Evolutionary conservation across 2,113 vertebrate species (phyloP).

Genomic region (Psephotus haematonotus): DNA sequence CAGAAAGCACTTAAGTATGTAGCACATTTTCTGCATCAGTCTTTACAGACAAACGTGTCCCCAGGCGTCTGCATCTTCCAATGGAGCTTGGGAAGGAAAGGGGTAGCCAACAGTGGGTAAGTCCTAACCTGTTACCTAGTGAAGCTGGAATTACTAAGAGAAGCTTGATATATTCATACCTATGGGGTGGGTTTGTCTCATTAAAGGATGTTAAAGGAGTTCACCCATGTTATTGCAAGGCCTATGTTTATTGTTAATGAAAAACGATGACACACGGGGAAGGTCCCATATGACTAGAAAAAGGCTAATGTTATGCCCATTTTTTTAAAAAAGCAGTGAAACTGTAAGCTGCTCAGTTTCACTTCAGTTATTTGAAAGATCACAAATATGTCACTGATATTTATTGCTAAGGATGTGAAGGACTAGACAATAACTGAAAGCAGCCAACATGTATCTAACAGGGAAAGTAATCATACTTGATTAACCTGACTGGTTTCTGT

Average conservation of each 20-base stretch:
- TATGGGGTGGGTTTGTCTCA: background rate
- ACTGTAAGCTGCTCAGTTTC: background rate
- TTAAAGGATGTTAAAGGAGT: background rate
- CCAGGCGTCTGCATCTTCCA: background rate
- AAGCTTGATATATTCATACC: background rate
- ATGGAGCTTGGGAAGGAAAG: background rate
- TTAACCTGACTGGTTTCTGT: background rate
- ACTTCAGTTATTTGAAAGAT: background rate
- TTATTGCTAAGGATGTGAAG: background rate
- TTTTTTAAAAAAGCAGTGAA: background rate
- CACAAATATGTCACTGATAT: background rate
- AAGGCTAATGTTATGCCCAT: background rate
- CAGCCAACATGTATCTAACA: background rate
- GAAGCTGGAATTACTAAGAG: background rate
- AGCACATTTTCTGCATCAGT: background rate
- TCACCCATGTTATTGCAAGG: background rate
- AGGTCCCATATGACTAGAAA: background rate
- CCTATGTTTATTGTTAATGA: background rate
- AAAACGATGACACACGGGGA: background rate
- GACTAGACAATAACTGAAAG: background rate
- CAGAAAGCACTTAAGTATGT: background rate
- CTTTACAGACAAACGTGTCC: background rate
- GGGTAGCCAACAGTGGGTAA: background rate
- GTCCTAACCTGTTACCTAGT: background rate
- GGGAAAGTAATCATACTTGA: background rate